These are phyloP conservation scores for Caenorhabditis sp. DNA, from an alignment of 2,888 invertebrate genomes.

Conservation along the genomic window DNA sequence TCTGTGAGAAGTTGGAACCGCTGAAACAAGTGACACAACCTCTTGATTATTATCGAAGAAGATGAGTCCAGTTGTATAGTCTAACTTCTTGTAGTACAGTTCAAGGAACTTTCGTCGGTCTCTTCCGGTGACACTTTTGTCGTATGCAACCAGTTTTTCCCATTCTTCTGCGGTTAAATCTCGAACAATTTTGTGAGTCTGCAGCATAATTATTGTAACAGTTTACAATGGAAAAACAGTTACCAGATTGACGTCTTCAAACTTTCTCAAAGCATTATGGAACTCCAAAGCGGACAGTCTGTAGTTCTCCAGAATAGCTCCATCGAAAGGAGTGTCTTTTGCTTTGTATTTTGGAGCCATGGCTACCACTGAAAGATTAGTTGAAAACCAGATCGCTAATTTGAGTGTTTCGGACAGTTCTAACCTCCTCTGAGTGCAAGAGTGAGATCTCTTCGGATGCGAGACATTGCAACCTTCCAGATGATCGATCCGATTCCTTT, in stretches of 20 bases:
- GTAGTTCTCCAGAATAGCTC: conserved; percentile 33
- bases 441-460: conserved; percentile 38
- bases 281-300: conserved; percentile 14
- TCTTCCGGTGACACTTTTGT: conserved; percentile 49
- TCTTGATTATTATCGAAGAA: conserved; percentile 39
- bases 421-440: conserved; percentile 61
- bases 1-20: conserved; percentile 39
- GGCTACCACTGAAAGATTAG: conserved; percentile 32
- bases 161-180: conserved; percentile 36
- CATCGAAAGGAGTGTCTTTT: conserved; percentile 48
- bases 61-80: conserved; percentile 48
- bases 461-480: conserved; percentile 54
- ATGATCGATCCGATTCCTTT: conserved; percentile 64
- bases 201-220: neutral
- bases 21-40: conserved; percentile 44
- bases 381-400: neutral
- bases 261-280: conserved; percentile 8
- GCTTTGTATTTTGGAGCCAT: conserved; percentile 57
- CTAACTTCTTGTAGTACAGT: conserved; percentile 52
- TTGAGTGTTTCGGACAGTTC: neutral
- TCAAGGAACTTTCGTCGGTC: conserved; percentile 57
- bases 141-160: conserved; percentile 37
- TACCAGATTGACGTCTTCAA: conserved; percentile 21
- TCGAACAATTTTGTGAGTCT: conserved; percentile 25
- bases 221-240: too few species aligned